These are phyloP conservation scores for Colostygia pectinataria DNA, from an alignment of 2,888 invertebrate species.

Conservation along the genomic window DNA sequence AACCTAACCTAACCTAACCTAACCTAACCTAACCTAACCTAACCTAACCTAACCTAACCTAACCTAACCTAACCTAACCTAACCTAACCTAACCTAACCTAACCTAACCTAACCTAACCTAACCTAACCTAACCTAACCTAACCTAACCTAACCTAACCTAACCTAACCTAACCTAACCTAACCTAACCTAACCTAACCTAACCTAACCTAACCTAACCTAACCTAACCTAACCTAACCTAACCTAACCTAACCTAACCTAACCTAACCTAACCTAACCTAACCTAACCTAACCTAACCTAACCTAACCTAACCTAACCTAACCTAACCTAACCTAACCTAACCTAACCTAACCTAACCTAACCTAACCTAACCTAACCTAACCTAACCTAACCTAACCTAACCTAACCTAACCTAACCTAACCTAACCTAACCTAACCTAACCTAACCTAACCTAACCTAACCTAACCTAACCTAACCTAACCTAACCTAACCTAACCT, in stretches of 20 bases:
- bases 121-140: constrained; percentile 39
- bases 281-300: constrained; percentile 35
- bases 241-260: constrained; percentile 39
- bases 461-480: constrained; percentile 29
- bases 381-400: constrained; percentile 36
- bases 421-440: constrained; percentile 31
- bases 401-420: constrained; percentile 29
- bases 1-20: constrained; percentile 38
- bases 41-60: constrained; percentile 38
- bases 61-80: constrained; percentile 39
- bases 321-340: constrained; percentile 37
- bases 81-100: constrained; percentile 39
- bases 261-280: constrained; percentile 37
- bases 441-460: constrained; percentile 28
- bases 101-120: constrained; percentile 41
- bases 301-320: constrained; percentile 36
- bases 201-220: constrained; percentile 40
- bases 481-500: constrained; percentile 30
- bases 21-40: constrained; percentile 37
- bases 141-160: constrained; percentile 36
- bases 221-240: constrained; percentile 41
- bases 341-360: constrained; percentile 35
- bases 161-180: constrained; percentile 39
- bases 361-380: constrained; percentile 34
- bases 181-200: constrained; percentile 40